These are phyloP conservation scores for Diorhabda carinulata DNA, from an alignment of 1,140 invertebrate genomes.

Conservation along the genomic window DNA sequence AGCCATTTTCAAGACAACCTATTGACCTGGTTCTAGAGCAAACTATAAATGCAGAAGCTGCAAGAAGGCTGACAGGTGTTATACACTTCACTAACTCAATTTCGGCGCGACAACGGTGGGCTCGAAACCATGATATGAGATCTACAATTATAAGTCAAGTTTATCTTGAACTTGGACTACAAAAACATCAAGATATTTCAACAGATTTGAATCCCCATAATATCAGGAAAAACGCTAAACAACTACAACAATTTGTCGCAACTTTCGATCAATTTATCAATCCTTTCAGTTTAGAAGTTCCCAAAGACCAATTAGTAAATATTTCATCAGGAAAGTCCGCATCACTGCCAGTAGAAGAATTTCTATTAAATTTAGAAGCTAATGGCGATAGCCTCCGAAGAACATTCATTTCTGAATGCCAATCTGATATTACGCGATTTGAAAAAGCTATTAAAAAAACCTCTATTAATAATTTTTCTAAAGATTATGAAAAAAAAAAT, in stretches of 20 bases:
- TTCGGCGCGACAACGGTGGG: conserved; percentile 27
- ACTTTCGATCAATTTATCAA: conserved; percentile 27
- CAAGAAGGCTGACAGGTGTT: conserved; percentile 35
- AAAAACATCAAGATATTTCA: conserved; percentile 28
- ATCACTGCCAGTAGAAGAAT: conserved; percentile 9
- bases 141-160: conserved; percentile 29
- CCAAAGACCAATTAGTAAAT: conserved; percentile 29
- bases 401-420: conserved; percentile 14
- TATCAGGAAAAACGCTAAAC: conserved; percentile 29
- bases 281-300: conserved; percentile 24
- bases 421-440: conserved; percentile 15
- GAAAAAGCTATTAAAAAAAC: conserved; percentile 19
- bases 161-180: conserved; percentile 15
- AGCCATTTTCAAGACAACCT: conserved; percentile 13
- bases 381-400: conserved; percentile 1
- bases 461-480: conserved; percentile 10
- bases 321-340: conserved; percentile 25
- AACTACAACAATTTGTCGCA: conserved; percentile 25
- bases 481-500: conserved; percentile 11
- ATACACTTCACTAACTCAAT: conserved; percentile 31
- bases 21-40: conserved; percentile 32
- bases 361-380: background rate
- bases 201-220: conserved; percentile 23
- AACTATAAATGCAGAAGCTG: conserved; percentile 42
- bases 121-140: conserved; percentile 28